Evolutionary conservation across 2,888 invertebrate species (phyloP).

Genomic region (Onchidella celtica): DNA sequence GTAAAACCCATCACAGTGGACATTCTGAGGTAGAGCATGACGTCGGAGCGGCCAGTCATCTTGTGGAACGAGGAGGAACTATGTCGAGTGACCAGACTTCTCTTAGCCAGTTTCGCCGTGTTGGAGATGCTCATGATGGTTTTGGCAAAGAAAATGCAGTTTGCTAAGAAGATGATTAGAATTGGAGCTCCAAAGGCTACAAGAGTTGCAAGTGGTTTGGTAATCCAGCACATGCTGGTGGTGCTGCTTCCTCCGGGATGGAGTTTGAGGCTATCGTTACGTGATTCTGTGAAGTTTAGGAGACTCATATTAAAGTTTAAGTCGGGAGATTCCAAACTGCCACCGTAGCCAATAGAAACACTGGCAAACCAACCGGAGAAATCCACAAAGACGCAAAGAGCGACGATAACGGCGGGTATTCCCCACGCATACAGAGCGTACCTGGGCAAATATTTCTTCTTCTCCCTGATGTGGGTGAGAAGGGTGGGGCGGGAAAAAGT

Average conservation of each 20-base stretch:
- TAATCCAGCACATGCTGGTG: constrained; percentile 68
- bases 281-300: neutral
- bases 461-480: constrained; percentile 61
- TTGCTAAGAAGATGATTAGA: constrained; percentile 65
- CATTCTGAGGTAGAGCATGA: constrained; percentile 74
- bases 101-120: constrained; percentile 59
- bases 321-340: neutral
- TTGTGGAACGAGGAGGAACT: constrained; percentile 61
- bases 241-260: neutral
- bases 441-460: constrained; percentile 63
- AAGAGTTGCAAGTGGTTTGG: constrained; percentile 68
- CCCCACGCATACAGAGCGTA: constrained; percentile 86
- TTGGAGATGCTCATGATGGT: constrained; percentile 71
- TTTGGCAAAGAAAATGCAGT: constrained; percentile 66
- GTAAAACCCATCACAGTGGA: constrained; percentile 77
- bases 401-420: constrained; percentile 82
- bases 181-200: constrained; percentile 71
- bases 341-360: constrained; percentile 65
- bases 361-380: constrained; percentile 57
- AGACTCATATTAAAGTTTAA: neutral
- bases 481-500: constrained; percentile 81
- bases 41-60: constrained; percentile 67
- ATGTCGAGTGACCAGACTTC: constrained; percentile 43
- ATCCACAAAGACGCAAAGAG: constrained; percentile 73
- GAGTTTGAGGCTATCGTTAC: too few relatives aligned